A percentile compares a stretch with the other conserved stretches of the same genome.
phyloP scores from a whole-genome alignment of 2,113 vertebrate species.

The Panurus biarmicus region DNA sequence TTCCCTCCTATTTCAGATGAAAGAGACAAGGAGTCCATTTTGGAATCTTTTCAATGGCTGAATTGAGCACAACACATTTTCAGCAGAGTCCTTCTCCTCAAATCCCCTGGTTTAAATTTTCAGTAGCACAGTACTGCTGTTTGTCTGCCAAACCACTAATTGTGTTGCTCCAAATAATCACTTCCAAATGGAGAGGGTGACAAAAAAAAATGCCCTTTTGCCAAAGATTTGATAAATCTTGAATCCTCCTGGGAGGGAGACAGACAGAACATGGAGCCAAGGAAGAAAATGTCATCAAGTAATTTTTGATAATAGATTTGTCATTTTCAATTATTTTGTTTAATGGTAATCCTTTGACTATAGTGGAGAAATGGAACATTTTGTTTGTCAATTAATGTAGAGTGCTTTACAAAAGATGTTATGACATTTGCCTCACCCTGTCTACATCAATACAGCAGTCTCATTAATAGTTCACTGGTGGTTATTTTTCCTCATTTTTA shows the following conservation, averaged over 20 bases:
- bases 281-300: not conserved
- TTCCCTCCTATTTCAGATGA: not conserved
- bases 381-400: conserved; percentile 27
- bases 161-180: not conserved
- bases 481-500: not conserved
- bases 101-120: not conserved
- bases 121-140: not conserved
- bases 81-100: not conserved
- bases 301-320: not conserved
- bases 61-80: not conserved
- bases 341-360: not conserved
- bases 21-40: not conserved
- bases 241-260: not conserved
- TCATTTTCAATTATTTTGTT: not conserved
- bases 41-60: not conserved
- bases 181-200: not conserved
- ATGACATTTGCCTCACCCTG: not conserved
- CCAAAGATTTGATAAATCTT: not conserved
- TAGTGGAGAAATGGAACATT: not conserved
- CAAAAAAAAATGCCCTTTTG: not conserved
- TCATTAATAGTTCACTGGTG: not conserved
- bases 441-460: not conserved
- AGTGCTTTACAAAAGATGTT: not conserved
- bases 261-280: not conserved
- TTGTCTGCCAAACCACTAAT: not conserved